These are phyloP conservation scores for Pristionchus arcanus DNA, from an alignment of 2,888 invertebrate species.

Conservation along the genomic window DNA sequence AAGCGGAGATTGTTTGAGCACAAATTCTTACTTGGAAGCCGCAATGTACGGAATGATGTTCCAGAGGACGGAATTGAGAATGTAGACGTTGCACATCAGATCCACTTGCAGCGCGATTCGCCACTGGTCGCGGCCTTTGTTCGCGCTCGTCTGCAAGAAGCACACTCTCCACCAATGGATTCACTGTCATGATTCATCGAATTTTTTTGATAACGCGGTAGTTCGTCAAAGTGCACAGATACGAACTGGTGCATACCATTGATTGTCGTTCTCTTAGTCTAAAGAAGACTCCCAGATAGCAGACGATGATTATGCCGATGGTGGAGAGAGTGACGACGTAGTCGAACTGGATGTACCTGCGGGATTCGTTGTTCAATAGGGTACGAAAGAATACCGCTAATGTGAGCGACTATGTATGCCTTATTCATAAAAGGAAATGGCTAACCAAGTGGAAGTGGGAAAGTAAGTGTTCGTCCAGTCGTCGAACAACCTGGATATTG, in stretches of 20 bases:
- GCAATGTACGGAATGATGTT: background rate
- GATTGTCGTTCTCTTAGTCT: background rate
- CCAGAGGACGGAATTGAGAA: constrained; percentile 1
- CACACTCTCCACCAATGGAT: background rate
- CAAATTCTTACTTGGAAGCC: background rate
- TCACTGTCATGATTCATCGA: too few species aligned
- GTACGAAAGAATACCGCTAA: too few species aligned
- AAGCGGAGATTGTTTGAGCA: too few species aligned
- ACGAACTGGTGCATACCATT: background rate
- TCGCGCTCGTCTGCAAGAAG: background rate
- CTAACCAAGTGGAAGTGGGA: background rate
- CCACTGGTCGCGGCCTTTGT: background rate
- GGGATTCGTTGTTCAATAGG: background rate
- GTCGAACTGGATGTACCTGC: background rate
- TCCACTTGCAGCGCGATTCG: constrained; percentile 11
- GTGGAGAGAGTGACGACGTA: background rate
- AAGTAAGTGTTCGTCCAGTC: background rate
- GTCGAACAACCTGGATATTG: background rate
- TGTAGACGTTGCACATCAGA: background rate
- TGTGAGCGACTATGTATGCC: too few species aligned
- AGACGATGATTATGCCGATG: background rate
- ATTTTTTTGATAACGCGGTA: too few species aligned
- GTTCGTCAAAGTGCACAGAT: background rate
- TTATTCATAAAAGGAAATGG: background rate
- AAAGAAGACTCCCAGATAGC: background rate